These are phyloP conservation scores for Allobates femoralis DNA, from an alignment of 2,797 vertebrate species.

Conservation along the genomic window DNA sequence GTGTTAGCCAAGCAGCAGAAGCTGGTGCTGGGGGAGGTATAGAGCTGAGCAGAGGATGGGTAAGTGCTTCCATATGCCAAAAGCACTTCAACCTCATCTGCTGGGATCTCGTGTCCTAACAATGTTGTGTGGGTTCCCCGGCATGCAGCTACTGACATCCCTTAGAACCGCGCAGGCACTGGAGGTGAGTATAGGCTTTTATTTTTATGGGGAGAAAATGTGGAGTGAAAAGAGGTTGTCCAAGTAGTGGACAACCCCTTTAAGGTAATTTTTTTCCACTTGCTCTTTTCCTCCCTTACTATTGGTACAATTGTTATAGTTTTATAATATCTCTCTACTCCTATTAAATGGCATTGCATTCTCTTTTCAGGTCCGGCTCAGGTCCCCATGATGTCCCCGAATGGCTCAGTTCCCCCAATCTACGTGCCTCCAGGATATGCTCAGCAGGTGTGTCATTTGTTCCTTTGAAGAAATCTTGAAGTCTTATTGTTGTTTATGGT, in stretches of 20 bases:
- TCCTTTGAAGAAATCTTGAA: background rate
- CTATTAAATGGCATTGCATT: background rate
- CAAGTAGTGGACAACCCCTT: too few relatives aligned
- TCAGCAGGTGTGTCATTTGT: slow-evolving; percentile 84
- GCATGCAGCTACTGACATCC: too few relatives aligned
- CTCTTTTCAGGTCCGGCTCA: slow-evolving; percentile 95
- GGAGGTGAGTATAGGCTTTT: too few relatives aligned
- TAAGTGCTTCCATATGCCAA: too few relatives aligned
- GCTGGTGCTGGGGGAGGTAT: too few relatives aligned
- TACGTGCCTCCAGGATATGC: slow-evolving; percentile 99
- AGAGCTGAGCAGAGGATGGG: too few relatives aligned
- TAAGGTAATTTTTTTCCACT: background rate
- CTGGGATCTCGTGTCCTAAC: too few relatives aligned
- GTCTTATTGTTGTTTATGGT: background rate
- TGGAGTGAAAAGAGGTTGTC: background rate
- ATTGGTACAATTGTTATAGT: background rate
- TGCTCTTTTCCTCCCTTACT: background rate
- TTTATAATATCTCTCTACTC: background rate
- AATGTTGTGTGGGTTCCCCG: too few relatives aligned
- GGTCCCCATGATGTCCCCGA: slow-evolving; percentile 99
- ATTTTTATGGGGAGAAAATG: too few relatives aligned
- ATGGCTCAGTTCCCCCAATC: slow-evolving; percentile 99
- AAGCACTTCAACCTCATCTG: too few relatives aligned
- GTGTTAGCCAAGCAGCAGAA: too few relatives aligned
- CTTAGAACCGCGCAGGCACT: too few relatives aligned